Evolutionary conservation across 2,113 vertebrate species (phyloP).

Genomic region (Esox niger): DNA sequence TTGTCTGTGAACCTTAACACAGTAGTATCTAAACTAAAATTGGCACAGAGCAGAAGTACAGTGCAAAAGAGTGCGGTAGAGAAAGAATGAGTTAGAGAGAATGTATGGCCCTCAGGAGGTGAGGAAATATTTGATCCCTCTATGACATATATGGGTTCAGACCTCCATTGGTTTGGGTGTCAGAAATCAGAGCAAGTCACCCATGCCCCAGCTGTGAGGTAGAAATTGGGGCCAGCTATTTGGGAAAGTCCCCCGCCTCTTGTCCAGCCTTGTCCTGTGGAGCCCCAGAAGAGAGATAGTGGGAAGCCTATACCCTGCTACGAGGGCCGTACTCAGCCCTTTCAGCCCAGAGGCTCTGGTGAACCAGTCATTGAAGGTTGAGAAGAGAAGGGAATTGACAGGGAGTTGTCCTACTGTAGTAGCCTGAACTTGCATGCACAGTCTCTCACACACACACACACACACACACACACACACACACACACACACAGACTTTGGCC

Average conservation of each 20-base stretch:
- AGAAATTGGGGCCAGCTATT: slow-evolving; percentile 10
- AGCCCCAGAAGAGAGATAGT: slow-evolving; percentile 34
- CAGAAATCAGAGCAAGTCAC: neutral
- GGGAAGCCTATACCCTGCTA: slow-evolving; percentile 42
- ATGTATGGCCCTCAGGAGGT: neutral
- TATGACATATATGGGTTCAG: neutral
- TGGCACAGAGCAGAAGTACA: too few species aligned
- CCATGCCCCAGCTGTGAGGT: slow-evolving; percentile 18
- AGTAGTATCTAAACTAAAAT: too few species aligned
- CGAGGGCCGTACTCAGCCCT: slow-evolving; percentile 5
- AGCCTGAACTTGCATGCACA: too few species aligned
- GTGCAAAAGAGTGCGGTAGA: too few species aligned
- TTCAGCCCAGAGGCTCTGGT: slow-evolving; percentile 29
- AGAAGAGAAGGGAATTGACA: too few species aligned
- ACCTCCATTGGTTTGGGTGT: slow-evolving; percentile 13
- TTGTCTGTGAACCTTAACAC: too few species aligned
- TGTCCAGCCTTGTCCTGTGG: slow-evolving; percentile 30
- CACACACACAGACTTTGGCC: too few species aligned
- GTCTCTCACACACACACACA: too few species aligned
- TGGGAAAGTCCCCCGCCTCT: slow-evolving; percentile 13
- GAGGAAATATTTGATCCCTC: neutral
- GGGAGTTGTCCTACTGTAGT: too few species aligned
- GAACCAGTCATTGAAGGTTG: too few species aligned
- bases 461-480: too few species aligned
- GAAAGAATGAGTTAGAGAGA: too few species aligned